Conservation (phyloP, 2,888 invertebrate species). For the Scaeva pyrastri region DNA sequence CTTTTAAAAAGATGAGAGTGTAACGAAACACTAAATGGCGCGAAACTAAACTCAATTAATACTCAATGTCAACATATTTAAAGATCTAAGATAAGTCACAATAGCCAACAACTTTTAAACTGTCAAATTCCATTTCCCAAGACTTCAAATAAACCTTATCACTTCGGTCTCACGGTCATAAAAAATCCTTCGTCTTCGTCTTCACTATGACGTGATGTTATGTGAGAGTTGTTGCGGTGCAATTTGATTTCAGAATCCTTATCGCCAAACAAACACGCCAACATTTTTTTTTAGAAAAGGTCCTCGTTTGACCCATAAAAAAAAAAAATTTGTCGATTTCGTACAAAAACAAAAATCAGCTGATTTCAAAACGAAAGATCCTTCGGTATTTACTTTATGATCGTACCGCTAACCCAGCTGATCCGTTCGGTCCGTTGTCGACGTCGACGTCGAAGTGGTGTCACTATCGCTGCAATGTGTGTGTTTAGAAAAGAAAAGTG, state of each 20-base stretch:
- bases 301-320: neutral
- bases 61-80: conserved; percentile 36
- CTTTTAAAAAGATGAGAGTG: too few species aligned
- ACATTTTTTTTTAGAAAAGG: neutral
- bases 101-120: neutral
- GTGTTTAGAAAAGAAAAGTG: conserved; percentile 4
- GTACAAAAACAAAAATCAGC: conserved; percentile 71
- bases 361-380: conserved; percentile 45
- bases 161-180: conserved; percentile 25
- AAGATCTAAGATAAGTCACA: neutral
- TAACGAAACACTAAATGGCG: neutral
- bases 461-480: neutral
- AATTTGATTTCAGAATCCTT: conserved; percentile 3
- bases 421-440: conserved; percentile 34
- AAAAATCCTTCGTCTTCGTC: conserved; percentile 16
- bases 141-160: conserved; percentile 1
- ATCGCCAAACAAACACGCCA: conserved; percentile 28
- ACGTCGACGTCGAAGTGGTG: too few species aligned
- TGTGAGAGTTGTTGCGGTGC: neutral
- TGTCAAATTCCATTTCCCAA: neutral
- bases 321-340: neutral
- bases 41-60: conserved; percentile 33
- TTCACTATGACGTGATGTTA: neutral
- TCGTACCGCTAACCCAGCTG: conserved; percentile 55
- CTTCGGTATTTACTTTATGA: conserved; percentile 22